Conservation (phyloP, 2,797 vertebrate species). For the Xenopus petersii region DNA sequence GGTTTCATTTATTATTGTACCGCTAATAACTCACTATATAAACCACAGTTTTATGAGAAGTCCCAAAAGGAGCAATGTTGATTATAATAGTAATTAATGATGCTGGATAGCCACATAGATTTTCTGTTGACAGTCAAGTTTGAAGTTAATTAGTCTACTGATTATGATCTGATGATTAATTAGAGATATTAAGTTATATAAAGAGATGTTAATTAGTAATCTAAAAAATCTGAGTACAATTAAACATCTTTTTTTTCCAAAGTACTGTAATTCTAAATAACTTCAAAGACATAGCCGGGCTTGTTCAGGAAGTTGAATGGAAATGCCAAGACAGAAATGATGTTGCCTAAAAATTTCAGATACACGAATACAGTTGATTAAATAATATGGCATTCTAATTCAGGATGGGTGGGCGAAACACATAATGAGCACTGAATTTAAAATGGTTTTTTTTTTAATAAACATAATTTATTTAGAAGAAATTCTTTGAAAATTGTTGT, state of each 20-base stretch:
- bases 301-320: constrained; percentile 35
- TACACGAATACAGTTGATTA: not conserved
- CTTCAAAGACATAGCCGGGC: constrained; percentile 35
- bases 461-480: too few relatives aligned
- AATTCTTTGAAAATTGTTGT: too few relatives aligned
- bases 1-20: constrained; percentile 56
- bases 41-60: constrained; percentile 57
- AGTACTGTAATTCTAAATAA: constrained; percentile 37
- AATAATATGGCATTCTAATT: too few relatives aligned
- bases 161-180: constrained; percentile 99
- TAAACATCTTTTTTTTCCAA: constrained; percentile 57
- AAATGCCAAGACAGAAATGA: constrained; percentile 22
- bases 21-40: constrained; percentile 63
- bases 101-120: constrained; percentile 91
- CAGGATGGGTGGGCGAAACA: too few relatives aligned
- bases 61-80: constrained; percentile 89
- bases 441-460: too few relatives aligned
- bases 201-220: constrained; percentile 98
- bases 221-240: constrained; percentile 94
- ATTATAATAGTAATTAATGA: constrained; percentile 97
- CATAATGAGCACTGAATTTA: too few relatives aligned
- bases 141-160: constrained; percentile 97
- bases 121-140: constrained; percentile 98
- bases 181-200: constrained; percentile 99
- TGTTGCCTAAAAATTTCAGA: constrained; percentile 15